These are phyloP conservation scores for Numenius phaeopus DNA, from an alignment of 2,797 vertebrate genomes.

Conservation along the genomic window DNA sequence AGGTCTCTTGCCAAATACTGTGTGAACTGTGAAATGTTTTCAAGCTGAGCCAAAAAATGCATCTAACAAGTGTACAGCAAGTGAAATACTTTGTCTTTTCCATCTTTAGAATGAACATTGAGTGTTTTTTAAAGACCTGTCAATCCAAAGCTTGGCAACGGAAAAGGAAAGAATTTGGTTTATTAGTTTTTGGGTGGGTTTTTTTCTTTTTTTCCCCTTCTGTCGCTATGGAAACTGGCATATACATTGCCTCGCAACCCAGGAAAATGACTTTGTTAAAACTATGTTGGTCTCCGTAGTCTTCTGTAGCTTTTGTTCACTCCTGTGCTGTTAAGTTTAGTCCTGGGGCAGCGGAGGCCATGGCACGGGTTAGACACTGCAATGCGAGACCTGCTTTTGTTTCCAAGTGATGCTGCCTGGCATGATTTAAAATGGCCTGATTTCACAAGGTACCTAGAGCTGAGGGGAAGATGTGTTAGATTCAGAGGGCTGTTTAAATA, in stretches of 20 bases:
- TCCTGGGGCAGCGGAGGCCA: neutral
- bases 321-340: neutral
- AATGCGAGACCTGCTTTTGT: neutral
- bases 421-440: neutral
- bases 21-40: conserved; percentile 68
- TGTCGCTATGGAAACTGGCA: conserved; percentile 40
- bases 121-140: conserved; percentile 65
- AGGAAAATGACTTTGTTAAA: neutral
- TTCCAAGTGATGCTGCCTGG: neutral
- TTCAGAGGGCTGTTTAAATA: neutral
- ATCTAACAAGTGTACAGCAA: conserved; percentile 67
- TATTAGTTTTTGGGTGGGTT: neutral
- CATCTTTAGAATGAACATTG: conserved; percentile 65
- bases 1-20: conserved; percentile 33
- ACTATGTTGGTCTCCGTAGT: neutral
- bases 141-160: conserved; percentile 64
- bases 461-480: neutral
- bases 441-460: neutral
- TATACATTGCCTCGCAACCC: conserved; percentile 35
- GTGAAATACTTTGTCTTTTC: conserved; percentile 60
- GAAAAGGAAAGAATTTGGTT: conserved; percentile 68
- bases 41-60: conserved; percentile 71
- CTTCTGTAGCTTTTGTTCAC: neutral
- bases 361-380: neutral
- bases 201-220: neutral